Conservation (phyloP, 2,888 invertebrate genomes). For the Smittia aterrima region DNA sequence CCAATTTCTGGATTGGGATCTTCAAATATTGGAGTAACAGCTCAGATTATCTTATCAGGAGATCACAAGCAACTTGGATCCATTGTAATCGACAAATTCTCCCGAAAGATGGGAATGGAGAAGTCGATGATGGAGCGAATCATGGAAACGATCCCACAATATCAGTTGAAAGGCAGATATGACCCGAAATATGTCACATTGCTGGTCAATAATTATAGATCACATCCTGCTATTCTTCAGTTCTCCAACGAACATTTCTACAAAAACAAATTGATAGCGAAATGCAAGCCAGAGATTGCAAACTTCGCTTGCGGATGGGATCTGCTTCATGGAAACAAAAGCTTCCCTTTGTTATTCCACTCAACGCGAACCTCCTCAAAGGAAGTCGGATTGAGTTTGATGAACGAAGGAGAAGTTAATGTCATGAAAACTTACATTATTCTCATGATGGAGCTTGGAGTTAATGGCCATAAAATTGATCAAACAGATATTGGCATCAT, state of each 20-base stretch:
- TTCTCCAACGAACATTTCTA: conserved; percentile 10
- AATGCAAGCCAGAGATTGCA: neutral
- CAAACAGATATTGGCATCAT: neutral
- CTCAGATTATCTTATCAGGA: neutral
- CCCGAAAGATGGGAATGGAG: conserved; percentile 46
- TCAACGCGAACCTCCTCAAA: neutral
- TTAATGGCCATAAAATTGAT: neutral
- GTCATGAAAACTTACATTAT: neutral
- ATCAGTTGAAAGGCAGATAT: neutral
- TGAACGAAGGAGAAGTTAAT: neutral
- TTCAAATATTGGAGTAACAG: neutral
- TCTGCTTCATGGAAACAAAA: conserved; percentile 44
- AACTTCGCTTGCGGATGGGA: conserved; percentile 3
- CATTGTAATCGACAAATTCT: conserved; percentile 48
- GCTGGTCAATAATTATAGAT: conserved; percentile 17
- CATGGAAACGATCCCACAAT: neutral
- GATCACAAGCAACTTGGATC: conserved; percentile 12
- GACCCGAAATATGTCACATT: neutral
- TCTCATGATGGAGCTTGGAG: neutral
- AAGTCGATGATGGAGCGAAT: conserved; percentile 52
- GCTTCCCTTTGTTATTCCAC: conserved; percentile 21
- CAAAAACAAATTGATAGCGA: neutral
- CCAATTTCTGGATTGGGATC: neutral
- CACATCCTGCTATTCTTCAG: neutral
- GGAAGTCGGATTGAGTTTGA: neutral